These are phyloP conservation scores for Varecia variegata DNA, from an alignment of 2,797 vertebrate species.

Conservation along the genomic window DNA sequence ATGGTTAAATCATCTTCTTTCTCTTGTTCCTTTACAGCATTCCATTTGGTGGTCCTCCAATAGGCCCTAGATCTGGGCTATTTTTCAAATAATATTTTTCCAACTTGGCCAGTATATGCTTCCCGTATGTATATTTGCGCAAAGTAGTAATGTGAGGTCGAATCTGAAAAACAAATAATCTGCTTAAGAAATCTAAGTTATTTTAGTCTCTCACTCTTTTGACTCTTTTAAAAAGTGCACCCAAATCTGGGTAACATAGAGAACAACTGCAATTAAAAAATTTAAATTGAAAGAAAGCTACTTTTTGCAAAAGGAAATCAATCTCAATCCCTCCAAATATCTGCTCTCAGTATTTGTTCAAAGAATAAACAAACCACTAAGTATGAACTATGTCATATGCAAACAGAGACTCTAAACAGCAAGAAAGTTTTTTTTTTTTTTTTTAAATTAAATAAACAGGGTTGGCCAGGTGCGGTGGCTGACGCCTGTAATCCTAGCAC, in stretches of 20 bases:
- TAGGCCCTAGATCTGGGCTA: conserved; percentile 94
- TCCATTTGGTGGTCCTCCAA: conserved; percentile 96
- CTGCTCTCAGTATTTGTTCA: not conserved
- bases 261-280: not conserved
- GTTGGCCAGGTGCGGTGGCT: too few species aligned
- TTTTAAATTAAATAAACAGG: too few species aligned
- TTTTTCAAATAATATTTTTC: conserved; percentile 99
- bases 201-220: not conserved
- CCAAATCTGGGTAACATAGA: not conserved
- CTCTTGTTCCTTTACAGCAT: conserved; percentile 88
- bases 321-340: not conserved
- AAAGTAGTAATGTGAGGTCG: conserved; percentile 98
- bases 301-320: not conserved
- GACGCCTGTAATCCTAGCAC: too few species aligned
- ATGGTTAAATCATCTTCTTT: conserved; percentile 58
- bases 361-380: not conserved
- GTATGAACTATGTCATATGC: not conserved
- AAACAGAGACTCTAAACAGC: not conserved
- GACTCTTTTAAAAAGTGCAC: not conserved
- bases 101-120: conserved; percentile 98
- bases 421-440: not conserved
- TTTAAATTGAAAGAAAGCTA: conserved; percentile 14
- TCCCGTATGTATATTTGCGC: conserved; percentile 98
- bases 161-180: conserved; percentile 86
- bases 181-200: conserved; percentile 35